Conservation (phyloP, 2,113 vertebrate genomes). For the Oplegnathus fasciatus region DNA sequence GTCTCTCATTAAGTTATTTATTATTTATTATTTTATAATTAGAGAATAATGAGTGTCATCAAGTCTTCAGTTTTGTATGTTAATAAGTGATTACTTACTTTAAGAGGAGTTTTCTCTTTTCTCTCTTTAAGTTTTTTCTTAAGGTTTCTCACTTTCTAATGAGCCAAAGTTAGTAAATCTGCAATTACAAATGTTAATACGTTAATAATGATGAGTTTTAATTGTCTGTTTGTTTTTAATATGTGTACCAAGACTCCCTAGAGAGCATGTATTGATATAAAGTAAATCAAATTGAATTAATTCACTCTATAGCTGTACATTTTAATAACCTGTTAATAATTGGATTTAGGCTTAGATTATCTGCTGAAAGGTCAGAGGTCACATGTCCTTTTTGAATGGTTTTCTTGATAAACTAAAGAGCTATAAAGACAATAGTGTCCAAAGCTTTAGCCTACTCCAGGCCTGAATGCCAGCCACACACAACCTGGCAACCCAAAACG, state of each 20-base stretch:
- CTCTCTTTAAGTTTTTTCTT: too few relatives aligned
- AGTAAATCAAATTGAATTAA: background rate
- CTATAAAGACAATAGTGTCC: background rate
- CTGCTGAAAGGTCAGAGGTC: background rate
- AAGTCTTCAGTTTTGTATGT: background rate
- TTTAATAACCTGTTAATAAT: background rate
- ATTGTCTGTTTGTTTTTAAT: background rate
- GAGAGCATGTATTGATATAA: background rate
- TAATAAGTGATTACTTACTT: background rate
- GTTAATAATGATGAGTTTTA: background rate
- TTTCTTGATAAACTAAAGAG: background rate
- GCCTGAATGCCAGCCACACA: background rate
- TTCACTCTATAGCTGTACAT: background rate
- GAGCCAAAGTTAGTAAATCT: background rate
- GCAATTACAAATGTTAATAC: too few relatives aligned
- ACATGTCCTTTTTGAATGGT: background rate
- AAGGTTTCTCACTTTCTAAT: background rate
- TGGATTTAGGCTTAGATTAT: background rate
- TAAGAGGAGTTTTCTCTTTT: too few relatives aligned
- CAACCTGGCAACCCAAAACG: background rate
- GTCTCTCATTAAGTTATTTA: too few relatives aligned
- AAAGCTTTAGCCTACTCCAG: too few relatives aligned
- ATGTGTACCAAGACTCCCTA: background rate
- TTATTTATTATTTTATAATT: too few relatives aligned
- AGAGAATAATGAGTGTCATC: background rate